These are phyloP conservation scores for Bruchidius siliquastri DNA, from an alignment of 2,888 invertebrate species.

Conservation along the genomic window DNA sequence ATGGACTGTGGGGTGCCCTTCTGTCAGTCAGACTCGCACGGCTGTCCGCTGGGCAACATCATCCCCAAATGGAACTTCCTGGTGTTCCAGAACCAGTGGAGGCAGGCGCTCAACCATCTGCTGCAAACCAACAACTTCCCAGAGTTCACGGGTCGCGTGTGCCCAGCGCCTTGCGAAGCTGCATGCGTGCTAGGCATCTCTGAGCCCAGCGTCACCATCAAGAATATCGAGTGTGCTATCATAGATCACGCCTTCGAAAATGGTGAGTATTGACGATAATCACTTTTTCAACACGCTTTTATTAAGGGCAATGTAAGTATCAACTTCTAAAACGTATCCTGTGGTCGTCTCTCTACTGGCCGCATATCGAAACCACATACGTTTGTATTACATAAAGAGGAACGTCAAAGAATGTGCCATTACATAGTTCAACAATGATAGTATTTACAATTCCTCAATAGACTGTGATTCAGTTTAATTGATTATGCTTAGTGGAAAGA, in stretches of 20 bases:
- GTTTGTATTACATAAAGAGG: too few relatives aligned
- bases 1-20: slow-evolving; percentile 99
- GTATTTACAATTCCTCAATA: too few relatives aligned
- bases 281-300: neutral
- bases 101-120: slow-evolving; percentile 85
- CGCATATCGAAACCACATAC: too few relatives aligned
- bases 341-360: too few relatives aligned
- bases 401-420: too few relatives aligned
- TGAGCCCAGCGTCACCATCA: slow-evolving; percentile 95
- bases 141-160: slow-evolving; percentile 64
- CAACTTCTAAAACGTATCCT: too few relatives aligned
- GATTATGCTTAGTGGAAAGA: too few relatives aligned
- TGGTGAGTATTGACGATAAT: slow-evolving; percentile 48
- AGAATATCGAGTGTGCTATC: slow-evolving; percentile 98
- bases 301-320: neutral
- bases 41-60: slow-evolving; percentile 96
- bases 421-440: too few relatives aligned
- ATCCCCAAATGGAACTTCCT: slow-evolving; percentile 99
- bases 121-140: slow-evolving; percentile 99
- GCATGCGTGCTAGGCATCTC: slow-evolving; percentile 89
- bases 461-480: too few relatives aligned
- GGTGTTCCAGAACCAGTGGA: slow-evolving; percentile 91
- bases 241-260: slow-evolving; percentile 97
- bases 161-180: slow-evolving; percentile 97
- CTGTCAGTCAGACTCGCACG: slow-evolving; percentile 87